Base-by-base conservation (phyloP, 1,140 invertebrate genomes). In the Tribolium castaneum region DNA sequence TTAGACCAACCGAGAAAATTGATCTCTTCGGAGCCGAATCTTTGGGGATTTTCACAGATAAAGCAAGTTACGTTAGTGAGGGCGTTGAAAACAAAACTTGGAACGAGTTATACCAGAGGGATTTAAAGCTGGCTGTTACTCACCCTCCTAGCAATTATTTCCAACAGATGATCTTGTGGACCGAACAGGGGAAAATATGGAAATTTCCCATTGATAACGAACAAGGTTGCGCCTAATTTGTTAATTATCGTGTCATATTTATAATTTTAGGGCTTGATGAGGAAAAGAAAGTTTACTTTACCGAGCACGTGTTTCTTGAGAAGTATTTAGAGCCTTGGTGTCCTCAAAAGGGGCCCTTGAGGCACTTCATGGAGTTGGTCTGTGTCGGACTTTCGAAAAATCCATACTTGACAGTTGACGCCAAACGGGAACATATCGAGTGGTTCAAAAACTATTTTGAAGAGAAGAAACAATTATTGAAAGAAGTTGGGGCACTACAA, bases 181-280 rank as follows among this genome's bases (percentile, higher is more conserved):
- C 98, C 0, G 92, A 98, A 62, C 92, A 97, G 86, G 96, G 96
- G 52, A 98, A 97, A 89, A 82, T 99, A 6, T 99, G 98, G 98
- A 92, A 94, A 70, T 99, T 99, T 87, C 98, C 98, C 7, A 98
- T 99, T 76, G 89, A 99, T 87, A 99, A 99, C 90, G 98, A 99
- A 88, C 94, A 96, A 91, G 98, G 96, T 96, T 62, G 59, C 5
- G 3, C 3, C 6, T 4, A 30, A 30, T 30, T 30, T 30, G 3
- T 30, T 30, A 30, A 30, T 2, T 30, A 5, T 30, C 6, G 25
- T 30, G 16, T 19, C 16, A 19, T 19, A 19, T 19, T 19, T 19
- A 19, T 19, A 34, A 78, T 89, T 88, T 50, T 82, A 95, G 94
- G 93, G 77, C 85, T 96, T 84, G 92, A 93, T 54, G 92, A 94